Evolutionary conservation across 2,113 vertebrate genomes (phyloP).

Genomic region (Scatophagus argus): DNA sequence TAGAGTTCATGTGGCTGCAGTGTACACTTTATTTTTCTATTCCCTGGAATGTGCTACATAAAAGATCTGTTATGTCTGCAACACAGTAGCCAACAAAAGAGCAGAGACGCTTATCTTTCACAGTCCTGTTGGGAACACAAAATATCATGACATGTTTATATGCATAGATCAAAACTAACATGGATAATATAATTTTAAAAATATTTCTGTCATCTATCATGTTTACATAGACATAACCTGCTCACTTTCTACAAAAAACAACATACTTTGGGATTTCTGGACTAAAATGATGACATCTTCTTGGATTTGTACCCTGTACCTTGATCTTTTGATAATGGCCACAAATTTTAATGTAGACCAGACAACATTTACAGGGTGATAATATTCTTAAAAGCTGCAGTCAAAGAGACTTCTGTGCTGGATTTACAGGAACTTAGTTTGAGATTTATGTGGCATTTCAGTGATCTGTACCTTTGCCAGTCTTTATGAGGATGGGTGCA

Average conservation of each 20-base stretch:
- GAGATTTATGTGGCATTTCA: conserved; percentile 2
- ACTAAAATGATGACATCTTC: conserved; percentile 14
- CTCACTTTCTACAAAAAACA: conserved; percentile 18
- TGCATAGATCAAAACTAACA: neutral
- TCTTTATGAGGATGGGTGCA: neutral
- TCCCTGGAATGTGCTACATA: conserved; percentile 1
- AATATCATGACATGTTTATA: conserved; percentile 1
- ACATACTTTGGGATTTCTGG: conserved; percentile 11
- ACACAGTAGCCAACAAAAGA: conserved; percentile 6
- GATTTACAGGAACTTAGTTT: conserved; percentile 22
- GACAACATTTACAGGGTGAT: conserved; percentile 53
- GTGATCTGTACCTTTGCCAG: neutral
- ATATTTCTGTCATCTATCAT: neutral
- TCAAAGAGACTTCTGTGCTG: neutral
- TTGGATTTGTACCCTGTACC: conserved; percentile 27
- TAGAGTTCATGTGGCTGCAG: conserved; percentile 10
- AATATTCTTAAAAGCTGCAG: conserved; percentile 40
- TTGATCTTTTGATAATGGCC: neutral
- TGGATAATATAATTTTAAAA: neutral
- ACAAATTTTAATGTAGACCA: conserved; percentile 19
- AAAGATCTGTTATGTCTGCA: conserved; percentile 15
- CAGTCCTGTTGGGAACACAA: neutral
- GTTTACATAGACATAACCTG: neutral
- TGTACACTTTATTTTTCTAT: conserved; percentile 6
- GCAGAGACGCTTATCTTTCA: conserved; percentile 1